Evolutionary conservation across 2,888 invertebrate genomes (phyloP).

Genomic region (Andrena haemorrhoa): DNA sequence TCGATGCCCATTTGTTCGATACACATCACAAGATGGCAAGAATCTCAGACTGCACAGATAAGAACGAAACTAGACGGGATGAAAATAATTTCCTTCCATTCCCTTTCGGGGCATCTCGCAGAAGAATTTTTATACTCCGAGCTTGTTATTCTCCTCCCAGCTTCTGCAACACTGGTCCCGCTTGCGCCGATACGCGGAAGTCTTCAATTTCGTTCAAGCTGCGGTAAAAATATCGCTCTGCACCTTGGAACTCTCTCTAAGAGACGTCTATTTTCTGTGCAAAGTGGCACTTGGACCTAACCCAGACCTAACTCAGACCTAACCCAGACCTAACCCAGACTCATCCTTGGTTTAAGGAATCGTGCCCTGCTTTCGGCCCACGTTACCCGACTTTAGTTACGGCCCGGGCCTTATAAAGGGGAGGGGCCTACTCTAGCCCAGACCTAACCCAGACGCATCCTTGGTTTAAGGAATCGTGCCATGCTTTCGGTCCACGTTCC

Average conservation of each 20-base stretch:
- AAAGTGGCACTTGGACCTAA: too few species aligned
- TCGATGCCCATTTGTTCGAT: background rate
- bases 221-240: background rate
- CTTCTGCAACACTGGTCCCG: background rate
- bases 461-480: too few species aligned
- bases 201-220: background rate
- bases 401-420: too few species aligned
- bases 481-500: too few species aligned
- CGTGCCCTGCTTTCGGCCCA: too few species aligned
- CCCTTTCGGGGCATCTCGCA: background rate
- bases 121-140: constrained; percentile 30
- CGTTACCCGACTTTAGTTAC: too few species aligned
- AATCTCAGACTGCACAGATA: constrained; percentile 9
- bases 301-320: too few species aligned
- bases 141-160: background rate
- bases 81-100: background rate
- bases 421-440: too few species aligned
- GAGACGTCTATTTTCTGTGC: background rate
- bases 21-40: background rate
- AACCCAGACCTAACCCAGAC: too few species aligned
- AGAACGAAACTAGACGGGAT: background rate
- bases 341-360: too few species aligned
- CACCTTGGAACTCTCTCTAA: background rate
- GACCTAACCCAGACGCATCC: too few species aligned
- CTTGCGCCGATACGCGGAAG: background rate